A percentile compares a stretch with the other conserved stretches of the same genome.
Evolutionary conservation across 2,797 vertebrate genomes (phyloP).

Genomic region (Cyclura pinguis): DNA sequence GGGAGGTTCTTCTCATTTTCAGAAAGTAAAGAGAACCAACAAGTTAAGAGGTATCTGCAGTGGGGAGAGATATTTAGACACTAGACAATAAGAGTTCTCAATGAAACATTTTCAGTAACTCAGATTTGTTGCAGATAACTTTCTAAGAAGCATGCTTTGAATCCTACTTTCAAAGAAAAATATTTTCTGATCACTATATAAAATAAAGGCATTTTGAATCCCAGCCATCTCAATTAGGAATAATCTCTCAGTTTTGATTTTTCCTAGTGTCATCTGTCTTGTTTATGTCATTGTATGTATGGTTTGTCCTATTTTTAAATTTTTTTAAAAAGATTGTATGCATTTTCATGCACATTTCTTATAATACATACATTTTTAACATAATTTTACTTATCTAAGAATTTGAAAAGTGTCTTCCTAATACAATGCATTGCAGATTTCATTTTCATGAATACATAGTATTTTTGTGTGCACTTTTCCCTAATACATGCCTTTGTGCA

Average conservation of each 20-base stretch:
- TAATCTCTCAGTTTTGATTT: no score
- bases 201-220: conserved; percentile 45
- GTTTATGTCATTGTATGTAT: not conserved
- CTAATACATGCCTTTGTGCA: no score
- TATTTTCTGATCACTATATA: conserved; percentile 63
- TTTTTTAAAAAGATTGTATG: no score
- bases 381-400: no score
- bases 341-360: not conserved
- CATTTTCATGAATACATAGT: no score
- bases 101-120: conserved; percentile 56
- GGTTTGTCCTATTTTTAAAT: no score
- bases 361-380: not conserved
- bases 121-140: conserved; percentile 10
- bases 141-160: not conserved
- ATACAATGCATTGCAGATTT: no score
- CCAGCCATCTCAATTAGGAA: not conserved
- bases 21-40: conserved; percentile 73
- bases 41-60: not conserved
- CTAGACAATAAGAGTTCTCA: conserved; percentile 66
- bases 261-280: no score
- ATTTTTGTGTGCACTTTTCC: no score
- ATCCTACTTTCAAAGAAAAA: conserved; percentile 62
- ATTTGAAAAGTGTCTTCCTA: no score
- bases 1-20: conserved; percentile 76
- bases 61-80: conserved; percentile 54